Evolutionary conservation across 1,140 invertebrate species (phyloP).

Genomic region (Drosophila lini): DNA sequence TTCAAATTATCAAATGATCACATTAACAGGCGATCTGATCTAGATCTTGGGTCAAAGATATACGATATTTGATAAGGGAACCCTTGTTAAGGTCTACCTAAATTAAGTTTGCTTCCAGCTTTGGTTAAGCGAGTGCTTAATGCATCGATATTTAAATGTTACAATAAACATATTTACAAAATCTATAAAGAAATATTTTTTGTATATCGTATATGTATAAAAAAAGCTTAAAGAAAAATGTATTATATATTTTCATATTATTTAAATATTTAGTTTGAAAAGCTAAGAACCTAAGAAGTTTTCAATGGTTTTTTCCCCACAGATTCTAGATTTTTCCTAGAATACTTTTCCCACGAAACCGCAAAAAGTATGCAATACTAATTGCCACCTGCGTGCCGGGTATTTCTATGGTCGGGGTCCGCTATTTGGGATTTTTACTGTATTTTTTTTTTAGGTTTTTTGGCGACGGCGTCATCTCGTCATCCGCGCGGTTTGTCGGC

Average conservation of each 20-base stretch:
- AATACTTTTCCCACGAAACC: neutral
- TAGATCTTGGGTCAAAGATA: neutral
- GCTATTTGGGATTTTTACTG: constrained; percentile 26
- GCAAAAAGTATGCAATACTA: neutral
- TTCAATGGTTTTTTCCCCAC: neutral
- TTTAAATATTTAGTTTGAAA: too few species aligned
- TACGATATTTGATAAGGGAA: neutral
- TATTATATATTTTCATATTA: too few species aligned
- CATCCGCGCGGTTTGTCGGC: constrained; percentile 55
- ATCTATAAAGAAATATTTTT: too few species aligned
- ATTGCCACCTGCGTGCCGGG: neutral
- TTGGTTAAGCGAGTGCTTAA: too few species aligned
- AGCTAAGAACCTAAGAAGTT: neutral
- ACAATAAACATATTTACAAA: too few species aligned
- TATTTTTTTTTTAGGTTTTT: constrained; percentile 10
- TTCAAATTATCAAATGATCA: neutral
- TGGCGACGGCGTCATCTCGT: constrained; percentile 55
- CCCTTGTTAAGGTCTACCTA: neutral
- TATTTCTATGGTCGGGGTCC: constrained; percentile 9
- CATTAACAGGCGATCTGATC: neutral
- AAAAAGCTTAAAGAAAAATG: too few species aligned
- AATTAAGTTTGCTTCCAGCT: neutral
- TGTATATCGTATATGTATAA: too few species aligned
- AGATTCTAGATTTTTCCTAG: neutral
- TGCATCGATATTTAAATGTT: too few species aligned